Evolutionary conservation across 2,888 invertebrate species (phyloP).

Genomic region (Agapetus fuscipes): DNA sequence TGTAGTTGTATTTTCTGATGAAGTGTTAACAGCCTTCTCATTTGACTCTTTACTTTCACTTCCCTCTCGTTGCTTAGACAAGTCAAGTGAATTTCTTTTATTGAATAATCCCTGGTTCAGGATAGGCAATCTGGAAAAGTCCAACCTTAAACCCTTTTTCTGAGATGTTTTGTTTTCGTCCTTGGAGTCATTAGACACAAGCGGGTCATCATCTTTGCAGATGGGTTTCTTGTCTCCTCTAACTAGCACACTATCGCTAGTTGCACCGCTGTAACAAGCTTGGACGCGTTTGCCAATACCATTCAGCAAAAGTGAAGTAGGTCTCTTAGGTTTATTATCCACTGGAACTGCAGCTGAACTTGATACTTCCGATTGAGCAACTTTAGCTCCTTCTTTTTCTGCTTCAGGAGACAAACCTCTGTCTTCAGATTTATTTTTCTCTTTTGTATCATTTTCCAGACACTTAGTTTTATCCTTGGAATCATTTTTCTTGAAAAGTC

Average conservation of each 20-base stretch:
- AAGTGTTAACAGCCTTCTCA: constrained; percentile 25
- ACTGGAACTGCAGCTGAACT: not conserved
- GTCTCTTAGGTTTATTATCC: constrained; percentile 39
- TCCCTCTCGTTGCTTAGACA: constrained; percentile 20
- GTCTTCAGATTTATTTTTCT: constrained; percentile 21
- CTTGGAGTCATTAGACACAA: constrained; percentile 10
- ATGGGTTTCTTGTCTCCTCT: not conserved
- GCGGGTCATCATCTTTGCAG: constrained; percentile 5
- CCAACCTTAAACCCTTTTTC: constrained; percentile 48
- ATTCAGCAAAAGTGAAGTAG: constrained; percentile 43
- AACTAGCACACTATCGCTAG: constrained; percentile 35
- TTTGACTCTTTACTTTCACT: constrained; percentile 13
- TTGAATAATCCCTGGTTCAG: constrained; percentile 49
- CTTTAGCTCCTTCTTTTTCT: constrained; percentile 25
- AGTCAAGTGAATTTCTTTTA: constrained; percentile 36
- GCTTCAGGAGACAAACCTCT: constrained; percentile 24
- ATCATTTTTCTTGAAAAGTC: constrained; percentile 66
- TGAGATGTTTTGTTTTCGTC: constrained; percentile 15
- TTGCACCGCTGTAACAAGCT: constrained; percentile 33
- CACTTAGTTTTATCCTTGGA: constrained; percentile 37
- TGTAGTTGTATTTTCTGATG: constrained; percentile 14
- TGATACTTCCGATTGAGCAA: not conserved
- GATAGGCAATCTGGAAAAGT: constrained; percentile 51
- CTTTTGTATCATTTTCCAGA: constrained; percentile 17
- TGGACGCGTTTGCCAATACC: constrained; percentile 45